These are phyloP conservation scores for Gallinago nigripennis DNA, from an alignment of 2,797 vertebrate genomes.

Conservation along the genomic window DNA sequence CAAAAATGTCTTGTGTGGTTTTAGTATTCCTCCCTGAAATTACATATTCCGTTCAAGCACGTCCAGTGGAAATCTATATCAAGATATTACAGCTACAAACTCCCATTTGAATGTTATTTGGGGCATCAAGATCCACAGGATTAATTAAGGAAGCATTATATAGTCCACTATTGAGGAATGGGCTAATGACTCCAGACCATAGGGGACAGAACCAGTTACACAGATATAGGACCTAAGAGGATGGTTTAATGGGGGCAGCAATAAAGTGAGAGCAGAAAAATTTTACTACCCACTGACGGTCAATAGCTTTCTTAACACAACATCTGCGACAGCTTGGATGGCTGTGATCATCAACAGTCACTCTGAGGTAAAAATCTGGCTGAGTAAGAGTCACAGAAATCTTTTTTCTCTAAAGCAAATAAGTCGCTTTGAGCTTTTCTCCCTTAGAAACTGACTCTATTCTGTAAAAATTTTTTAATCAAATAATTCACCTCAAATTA, in stretches of 20 bases:
- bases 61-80: slow-evolving; percentile 30
- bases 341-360: not conserved
- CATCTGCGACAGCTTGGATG: slow-evolving; percentile 52
- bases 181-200: not conserved
- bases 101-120: slow-evolving; percentile 56
- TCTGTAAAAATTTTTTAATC: not conserved
- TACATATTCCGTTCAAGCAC: not conserved
- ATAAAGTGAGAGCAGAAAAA: slow-evolving; percentile 63
- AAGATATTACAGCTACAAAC: slow-evolving; percentile 24
- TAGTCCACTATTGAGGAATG: not conserved
- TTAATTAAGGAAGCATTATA: slow-evolving; percentile 64
- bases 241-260: slow-evolving; percentile 59
- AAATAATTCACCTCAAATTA: not conserved
- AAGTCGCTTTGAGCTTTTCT: not conserved
- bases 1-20: not conserved
- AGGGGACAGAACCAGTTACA: slow-evolving; percentile 49
- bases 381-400: not conserved
- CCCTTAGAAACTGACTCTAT: not conserved
- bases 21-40: slow-evolving; percentile 31
- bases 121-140: slow-evolving; percentile 47
- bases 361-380: not conserved
- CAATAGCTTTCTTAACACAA: slow-evolving; percentile 62
- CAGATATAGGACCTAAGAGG: slow-evolving; percentile 65
- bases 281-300: slow-evolving; percentile 54
- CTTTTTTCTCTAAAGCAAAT: not conserved